Conservation (phyloP, 2,113 vertebrate species). For the Cynopterus brachyotis region DNA sequence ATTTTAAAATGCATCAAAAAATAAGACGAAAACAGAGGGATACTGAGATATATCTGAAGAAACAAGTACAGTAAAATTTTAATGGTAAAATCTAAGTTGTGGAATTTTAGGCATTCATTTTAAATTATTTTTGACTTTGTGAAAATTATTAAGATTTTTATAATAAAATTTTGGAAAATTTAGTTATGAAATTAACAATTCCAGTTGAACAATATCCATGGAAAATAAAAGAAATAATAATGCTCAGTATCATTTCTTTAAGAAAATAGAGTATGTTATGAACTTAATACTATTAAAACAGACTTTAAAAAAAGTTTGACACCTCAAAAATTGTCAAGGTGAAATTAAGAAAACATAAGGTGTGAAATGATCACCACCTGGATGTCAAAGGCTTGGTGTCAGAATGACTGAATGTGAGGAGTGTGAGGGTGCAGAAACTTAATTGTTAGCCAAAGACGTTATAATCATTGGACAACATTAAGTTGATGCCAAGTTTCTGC, state of each 20-base stretch:
- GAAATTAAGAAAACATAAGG: not conserved
- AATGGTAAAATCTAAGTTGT: not conserved
- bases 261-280: not conserved
- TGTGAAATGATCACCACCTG: not conserved
- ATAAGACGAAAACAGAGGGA: not conserved
- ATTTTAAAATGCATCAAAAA: not conserved
- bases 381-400: not conserved
- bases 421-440: conserved; percentile 5
- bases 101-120: not conserved
- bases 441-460: not conserved
- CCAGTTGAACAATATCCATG: not conserved
- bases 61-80: not conserved
- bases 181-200: not conserved
- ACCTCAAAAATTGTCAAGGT: not conserved
- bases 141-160: not conserved
- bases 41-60: not conserved
- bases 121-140: not conserved
- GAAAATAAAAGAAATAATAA: conserved; percentile 8
- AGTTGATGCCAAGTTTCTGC: not conserved
- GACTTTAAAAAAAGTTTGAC: not conserved
- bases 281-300: not conserved
- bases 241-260: not conserved
- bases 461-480: not conserved
- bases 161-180: conserved; percentile 10
- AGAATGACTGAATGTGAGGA: not conserved